phyloP scores from a whole-genome alignment of 2,113 vertebrate genomes.

The Oryzias curvinotus region DNA sequence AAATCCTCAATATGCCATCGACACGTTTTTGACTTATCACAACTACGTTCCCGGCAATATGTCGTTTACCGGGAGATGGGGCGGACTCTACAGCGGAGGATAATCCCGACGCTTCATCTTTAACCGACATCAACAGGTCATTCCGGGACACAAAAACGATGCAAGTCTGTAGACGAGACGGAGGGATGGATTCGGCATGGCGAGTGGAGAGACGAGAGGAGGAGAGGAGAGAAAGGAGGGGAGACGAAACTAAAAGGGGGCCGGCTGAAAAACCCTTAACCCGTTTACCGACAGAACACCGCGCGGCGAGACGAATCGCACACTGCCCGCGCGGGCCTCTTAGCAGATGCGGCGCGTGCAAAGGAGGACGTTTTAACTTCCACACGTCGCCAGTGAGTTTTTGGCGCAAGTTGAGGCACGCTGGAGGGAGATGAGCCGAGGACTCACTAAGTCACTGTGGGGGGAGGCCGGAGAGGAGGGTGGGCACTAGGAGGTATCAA shows the following conservation, averaged over 20 bases:
- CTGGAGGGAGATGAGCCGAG: slow-evolving; percentile 17
- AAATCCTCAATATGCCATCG: neutral
- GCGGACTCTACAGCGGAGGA: slow-evolving; percentile 4
- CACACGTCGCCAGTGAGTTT: slow-evolving; percentile 7
- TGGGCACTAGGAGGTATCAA: slow-evolving; percentile 36
- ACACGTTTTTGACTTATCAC: neutral
- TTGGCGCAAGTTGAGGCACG: slow-evolving; percentile 60
- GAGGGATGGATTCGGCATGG: slow-evolving; percentile 65
- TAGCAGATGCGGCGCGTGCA: slow-evolving; percentile 1
- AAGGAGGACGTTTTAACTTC: neutral
- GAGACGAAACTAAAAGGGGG: slow-evolving; percentile 21
- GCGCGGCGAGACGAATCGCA: neutral
- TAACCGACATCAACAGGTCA: slow-evolving; percentile 82
- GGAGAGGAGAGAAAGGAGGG: slow-evolving; percentile 10
- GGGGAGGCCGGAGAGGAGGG: slow-evolving; percentile 14
- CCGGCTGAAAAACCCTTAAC: slow-evolving; percentile 37
- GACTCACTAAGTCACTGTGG: slow-evolving; percentile 23
- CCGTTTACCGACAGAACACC: slow-evolving; percentile 35
- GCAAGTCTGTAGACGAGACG: slow-evolving; percentile 70
- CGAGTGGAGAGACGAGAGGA: slow-evolving; percentile 29
- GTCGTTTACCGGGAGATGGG: slow-evolving; percentile 2
- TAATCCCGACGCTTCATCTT: slow-evolving; percentile 64
- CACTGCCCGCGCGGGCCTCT: neutral
- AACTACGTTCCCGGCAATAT: neutral
- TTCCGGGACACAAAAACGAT: slow-evolving; percentile 76